A percentile compares a stretch with the other conserved stretches of the same genome.
Conservation (phyloP, 92 coral and sea anemone species). For the Actinostola sp. region DNA sequence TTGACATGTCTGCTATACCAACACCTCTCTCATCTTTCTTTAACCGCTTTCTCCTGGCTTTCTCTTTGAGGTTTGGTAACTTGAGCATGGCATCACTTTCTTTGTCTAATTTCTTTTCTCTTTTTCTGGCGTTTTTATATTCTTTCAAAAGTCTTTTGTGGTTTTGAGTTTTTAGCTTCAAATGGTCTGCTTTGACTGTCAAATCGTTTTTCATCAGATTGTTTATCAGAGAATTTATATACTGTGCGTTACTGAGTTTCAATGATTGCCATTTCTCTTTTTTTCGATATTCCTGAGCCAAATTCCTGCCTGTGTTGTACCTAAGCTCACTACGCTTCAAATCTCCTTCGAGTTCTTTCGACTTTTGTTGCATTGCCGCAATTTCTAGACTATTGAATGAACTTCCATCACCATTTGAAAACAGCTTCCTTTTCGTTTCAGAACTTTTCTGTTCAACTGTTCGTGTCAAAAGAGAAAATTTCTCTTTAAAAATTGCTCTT, state of each 20-base stretch:
- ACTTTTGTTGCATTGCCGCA: not conserved
- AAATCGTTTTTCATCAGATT: conserved; percentile 5
- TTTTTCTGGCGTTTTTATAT: conserved; percentile 1
- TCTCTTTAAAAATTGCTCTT: not conserved
- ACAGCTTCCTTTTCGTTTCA: not conserved
- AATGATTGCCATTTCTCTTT: not conserved
- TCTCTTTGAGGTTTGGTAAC: conserved; percentile 1
- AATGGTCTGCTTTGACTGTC: not conserved
- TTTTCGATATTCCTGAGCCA: not conserved
- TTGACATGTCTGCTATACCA: not conserved
- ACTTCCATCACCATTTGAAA: not conserved
- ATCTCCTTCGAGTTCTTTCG: conserved; percentile 7
- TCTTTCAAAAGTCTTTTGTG: conserved; percentile 2
- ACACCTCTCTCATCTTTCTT: no score
- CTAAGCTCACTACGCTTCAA: conserved; percentile 4
- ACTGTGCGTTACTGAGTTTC: not conserved
- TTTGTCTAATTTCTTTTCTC: not conserved
- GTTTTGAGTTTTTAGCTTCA: not conserved
- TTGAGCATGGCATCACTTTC: not conserved
- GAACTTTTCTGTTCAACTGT: not conserved
- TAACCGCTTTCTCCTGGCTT: not conserved
- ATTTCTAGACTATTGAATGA: not conserved
- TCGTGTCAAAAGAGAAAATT: not conserved
- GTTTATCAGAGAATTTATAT: not conserved
- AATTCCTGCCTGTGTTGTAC: not conserved